Evolutionary conservation across 2,113 vertebrate species (phyloP).

Genomic region (Albula glossodonta): DNA sequence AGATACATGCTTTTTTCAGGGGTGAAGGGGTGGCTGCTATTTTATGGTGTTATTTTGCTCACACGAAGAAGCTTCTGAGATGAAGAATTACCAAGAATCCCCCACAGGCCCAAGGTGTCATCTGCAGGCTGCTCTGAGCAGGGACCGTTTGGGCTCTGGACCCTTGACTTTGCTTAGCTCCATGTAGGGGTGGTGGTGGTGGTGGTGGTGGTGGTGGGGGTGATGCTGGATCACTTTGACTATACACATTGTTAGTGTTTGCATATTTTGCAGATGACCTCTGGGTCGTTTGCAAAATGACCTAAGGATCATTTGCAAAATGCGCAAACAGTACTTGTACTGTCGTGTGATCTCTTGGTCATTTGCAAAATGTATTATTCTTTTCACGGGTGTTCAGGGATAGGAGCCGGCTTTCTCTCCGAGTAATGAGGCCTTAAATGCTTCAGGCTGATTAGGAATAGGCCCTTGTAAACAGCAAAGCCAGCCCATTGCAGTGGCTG

Average conservation of each 20-base stretch:
- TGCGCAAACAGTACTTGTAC: no score
- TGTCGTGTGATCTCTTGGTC: background rate
- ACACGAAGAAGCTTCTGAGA: background rate
- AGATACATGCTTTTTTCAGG: background rate
- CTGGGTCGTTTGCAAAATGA: constrained; percentile 6
- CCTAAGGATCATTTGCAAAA: no score
- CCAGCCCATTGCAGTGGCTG: constrained; percentile 39
- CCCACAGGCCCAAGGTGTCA: background rate
- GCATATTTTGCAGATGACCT: background rate
- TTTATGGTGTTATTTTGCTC: no score
- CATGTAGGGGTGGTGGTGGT: no score
- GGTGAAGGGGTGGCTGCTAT: no score
- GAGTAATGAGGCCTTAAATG: constrained; percentile 54
- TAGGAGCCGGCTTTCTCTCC: constrained; percentile 49
- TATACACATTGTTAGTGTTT: background rate
- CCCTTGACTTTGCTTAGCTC: no score
- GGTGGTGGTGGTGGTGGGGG: no score
- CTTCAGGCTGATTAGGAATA: constrained; percentile 42
- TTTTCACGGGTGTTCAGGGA: constrained; percentile 54
- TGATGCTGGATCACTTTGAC: no score
- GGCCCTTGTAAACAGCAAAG: constrained; percentile 49
- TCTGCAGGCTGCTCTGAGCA: background rate
- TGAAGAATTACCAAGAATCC: background rate
- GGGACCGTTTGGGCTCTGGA: no score
- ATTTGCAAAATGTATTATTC: constrained; percentile 26